Percentiles rank a stretch among this genome's conserved stretches.
Conservation (phyloP, 2,113 vertebrate genomes). For the Illadopsis cleaveri region DNA sequence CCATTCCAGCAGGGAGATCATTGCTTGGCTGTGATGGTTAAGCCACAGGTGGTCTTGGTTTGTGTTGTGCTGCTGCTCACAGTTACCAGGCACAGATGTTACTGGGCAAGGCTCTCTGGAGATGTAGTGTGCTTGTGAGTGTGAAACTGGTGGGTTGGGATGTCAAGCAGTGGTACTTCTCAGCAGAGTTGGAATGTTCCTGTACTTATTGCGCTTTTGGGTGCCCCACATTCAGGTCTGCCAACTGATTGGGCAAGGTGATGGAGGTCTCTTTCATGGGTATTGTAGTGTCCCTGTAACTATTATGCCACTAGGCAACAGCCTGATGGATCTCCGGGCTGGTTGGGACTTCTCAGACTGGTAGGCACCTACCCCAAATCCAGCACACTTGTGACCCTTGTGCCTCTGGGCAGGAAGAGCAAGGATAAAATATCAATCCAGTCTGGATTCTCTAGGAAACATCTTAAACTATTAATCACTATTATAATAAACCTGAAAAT, state of each 20-base stretch:
- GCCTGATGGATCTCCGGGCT: background rate
- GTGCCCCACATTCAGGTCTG: background rate
- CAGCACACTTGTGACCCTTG: background rate
- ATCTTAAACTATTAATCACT: background rate
- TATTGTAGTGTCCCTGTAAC: background rate
- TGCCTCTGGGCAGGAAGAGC: background rate
- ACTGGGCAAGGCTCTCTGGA: background rate
- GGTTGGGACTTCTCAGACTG: background rate
- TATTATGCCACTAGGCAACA: background rate
- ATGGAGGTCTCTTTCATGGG: background rate
- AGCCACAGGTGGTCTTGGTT: background rate
- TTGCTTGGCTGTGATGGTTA: background rate
- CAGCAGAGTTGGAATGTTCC: background rate
- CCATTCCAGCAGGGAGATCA: background rate
- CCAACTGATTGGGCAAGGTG: too few relatives aligned
- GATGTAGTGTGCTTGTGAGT: background rate
- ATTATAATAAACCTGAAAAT: background rate
- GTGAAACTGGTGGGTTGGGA: background rate
- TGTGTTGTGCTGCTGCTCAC: background rate
- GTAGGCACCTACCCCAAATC: background rate
- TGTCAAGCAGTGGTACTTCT: background rate
- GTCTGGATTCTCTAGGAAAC: background rate
- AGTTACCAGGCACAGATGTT: background rate
- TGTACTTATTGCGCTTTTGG: rapidly evolving
- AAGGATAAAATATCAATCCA: background rate